These are phyloP conservation scores for Meleagris gallopavo DNA, from an alignment of 2,113 vertebrate genomes.

Conservation along the genomic window DNA sequence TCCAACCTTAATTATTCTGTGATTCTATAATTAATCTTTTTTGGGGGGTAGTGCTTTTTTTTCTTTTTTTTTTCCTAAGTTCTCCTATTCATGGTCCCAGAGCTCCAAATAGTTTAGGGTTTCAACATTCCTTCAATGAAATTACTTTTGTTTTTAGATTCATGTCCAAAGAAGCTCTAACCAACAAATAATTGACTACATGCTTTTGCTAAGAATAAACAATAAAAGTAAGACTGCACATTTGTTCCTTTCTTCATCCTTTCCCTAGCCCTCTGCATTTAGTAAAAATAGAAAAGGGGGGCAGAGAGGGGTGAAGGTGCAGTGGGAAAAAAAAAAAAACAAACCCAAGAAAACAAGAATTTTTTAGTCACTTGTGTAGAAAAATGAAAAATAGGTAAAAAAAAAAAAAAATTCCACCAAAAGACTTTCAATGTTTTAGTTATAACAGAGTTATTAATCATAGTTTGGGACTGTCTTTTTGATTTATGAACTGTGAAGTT, in stretches of 20 bases:
- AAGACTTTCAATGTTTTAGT: background rate
- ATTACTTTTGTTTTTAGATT: background rate
- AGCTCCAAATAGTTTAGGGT: background rate
- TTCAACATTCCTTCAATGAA: background rate
- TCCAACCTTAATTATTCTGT: background rate
- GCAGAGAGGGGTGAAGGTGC: rapidly evolving
- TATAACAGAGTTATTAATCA: slow-evolving; percentile 11
- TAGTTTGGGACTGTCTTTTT: background rate
- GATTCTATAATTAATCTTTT: background rate
- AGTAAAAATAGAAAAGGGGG: background rate
- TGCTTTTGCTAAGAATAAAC: background rate
- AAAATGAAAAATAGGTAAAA: background rate
- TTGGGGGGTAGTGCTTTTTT: no score
- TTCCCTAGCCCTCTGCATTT: background rate
- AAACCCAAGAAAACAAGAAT: background rate
- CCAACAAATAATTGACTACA: background rate
- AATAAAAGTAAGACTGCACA: background rate
- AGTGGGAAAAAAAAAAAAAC: background rate
- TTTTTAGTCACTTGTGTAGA: background rate
- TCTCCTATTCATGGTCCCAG: background rate
- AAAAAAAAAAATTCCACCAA: background rate
- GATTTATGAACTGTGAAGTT: slow-evolving; percentile 10
- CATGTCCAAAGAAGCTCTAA: background rate
- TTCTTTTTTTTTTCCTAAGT: background rate
- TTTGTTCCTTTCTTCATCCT: background rate